Evolutionary conservation across 2,797 vertebrate species (phyloP).

Genomic region (Nannoperca obscura): DNA sequence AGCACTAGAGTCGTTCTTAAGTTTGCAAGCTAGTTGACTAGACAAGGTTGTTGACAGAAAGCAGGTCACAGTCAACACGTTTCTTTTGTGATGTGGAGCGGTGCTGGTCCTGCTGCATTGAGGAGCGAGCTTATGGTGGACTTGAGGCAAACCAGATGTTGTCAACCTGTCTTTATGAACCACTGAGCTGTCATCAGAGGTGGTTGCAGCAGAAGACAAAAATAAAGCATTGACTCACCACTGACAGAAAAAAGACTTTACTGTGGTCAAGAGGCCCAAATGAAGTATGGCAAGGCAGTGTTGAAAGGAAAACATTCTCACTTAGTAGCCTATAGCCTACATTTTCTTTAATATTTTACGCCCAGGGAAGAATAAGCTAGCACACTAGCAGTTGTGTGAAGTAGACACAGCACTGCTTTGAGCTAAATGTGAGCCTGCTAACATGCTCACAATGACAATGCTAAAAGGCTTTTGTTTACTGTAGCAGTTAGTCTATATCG

Average conservation of each 20-base stretch:
- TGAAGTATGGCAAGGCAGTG: neutral
- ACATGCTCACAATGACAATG: too few relatives aligned
- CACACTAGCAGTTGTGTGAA: too few relatives aligned
- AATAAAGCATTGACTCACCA: neutral
- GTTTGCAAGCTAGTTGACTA: slow-evolving; percentile 14
- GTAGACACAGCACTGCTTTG: too few relatives aligned
- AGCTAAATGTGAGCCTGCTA: too few relatives aligned
- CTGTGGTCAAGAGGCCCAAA: neutral
- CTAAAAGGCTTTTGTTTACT: neutral
- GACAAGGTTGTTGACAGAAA: slow-evolving; percentile 31
- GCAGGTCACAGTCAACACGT: slow-evolving; percentile 20
- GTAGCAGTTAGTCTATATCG: neutral
- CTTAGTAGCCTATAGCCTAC: neutral
- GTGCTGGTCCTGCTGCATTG: neutral
- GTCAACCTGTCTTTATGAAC: slow-evolving; percentile 18
- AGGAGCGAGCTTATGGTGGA: neutral
- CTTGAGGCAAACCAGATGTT: neutral
- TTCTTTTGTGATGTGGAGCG: neutral
- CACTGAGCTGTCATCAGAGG: slow-evolving; percentile 4
- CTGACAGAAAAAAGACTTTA: neutral
- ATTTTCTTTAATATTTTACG: slow-evolving; percentile 4
- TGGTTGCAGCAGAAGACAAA: slow-evolving; percentile 6
- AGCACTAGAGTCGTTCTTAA: slow-evolving; percentile 4
- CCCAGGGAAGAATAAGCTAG: neutral
- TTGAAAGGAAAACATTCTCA: neutral